These are phyloP conservation scores for Synanthedon myopaeformis DNA, from an alignment of 2,888 invertebrate genomes.

Conservation along the genomic window DNA sequence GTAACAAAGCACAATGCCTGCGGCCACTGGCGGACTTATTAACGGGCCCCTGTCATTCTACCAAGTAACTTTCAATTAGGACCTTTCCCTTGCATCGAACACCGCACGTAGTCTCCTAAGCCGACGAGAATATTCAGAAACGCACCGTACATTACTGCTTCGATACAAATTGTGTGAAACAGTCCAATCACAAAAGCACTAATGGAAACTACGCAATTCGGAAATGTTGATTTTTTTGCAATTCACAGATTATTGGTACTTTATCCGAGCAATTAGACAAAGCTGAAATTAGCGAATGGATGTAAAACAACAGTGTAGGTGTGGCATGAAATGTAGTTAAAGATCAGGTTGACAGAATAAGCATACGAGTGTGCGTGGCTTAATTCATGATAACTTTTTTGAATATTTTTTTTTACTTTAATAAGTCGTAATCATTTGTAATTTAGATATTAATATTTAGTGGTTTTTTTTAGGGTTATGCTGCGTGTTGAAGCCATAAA, in stretches of 20 bases:
- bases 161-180: not conserved
- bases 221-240: not conserved
- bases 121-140: not conserved
- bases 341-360: not conserved
- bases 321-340: not conserved
- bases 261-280: constrained; percentile 11
- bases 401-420: too few relatives aligned
- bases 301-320: constrained; percentile 3
- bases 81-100: constrained; percentile 3
- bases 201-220: not conserved
- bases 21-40: constrained; percentile 28
- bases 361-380: not conserved
- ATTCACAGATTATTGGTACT: not conserved
- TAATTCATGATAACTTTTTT: too few relatives aligned
- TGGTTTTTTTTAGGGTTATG: too few relatives aligned
- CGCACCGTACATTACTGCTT: not conserved
- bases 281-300: constrained; percentile 10
- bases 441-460: too few relatives aligned
- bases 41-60: constrained; percentile 37
- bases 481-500: too few relatives aligned
- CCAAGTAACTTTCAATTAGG: constrained; percentile 40
- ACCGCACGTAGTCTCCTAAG: not conserved
- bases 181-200: not conserved
- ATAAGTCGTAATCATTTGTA: too few relatives aligned
- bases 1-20: constrained; percentile 32